Conservation (phyloP, 1,140 invertebrate species). For the Sminthurinus signatus region DNA sequence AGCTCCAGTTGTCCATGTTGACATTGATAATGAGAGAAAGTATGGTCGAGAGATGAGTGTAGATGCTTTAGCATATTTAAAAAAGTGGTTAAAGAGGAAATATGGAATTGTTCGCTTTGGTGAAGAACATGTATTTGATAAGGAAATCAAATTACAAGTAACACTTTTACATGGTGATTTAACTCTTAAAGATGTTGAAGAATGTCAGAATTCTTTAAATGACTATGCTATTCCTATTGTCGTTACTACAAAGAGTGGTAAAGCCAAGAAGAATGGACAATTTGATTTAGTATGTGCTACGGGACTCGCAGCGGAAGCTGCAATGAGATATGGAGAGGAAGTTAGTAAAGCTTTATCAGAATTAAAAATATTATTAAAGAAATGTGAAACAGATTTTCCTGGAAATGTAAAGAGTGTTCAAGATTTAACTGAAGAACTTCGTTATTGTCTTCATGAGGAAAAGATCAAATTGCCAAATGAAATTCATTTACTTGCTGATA, state of each 20-base stretch:
- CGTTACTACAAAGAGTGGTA: constrained; percentile 10
- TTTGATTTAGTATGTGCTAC: constrained; percentile 27
- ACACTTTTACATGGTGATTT: constrained; percentile 29
- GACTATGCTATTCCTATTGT: constrained; percentile 22
- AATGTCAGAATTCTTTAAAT: constrained; percentile 19
- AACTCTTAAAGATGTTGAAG: constrained; percentile 8
- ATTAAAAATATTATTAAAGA: constrained; percentile 1
- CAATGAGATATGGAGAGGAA: constrained; percentile 20
- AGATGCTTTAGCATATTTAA: constrained; percentile 12
- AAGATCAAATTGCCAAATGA: constrained; percentile 17
- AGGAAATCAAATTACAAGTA: constrained; percentile 24
- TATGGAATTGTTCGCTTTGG: constrained; percentile 31
- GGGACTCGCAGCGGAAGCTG: constrained; percentile 23
- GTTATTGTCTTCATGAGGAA: background rate
- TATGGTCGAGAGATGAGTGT: constrained; percentile 24
- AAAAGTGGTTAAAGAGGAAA: constrained; percentile 24
- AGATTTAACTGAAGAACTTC: constrained; percentile 8
- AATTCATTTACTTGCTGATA: constrained; percentile 9
- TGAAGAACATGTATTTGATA: constrained; percentile 18
- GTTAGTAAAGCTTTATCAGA: constrained; percentile 9
- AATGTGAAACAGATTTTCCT: constrained; percentile 1
- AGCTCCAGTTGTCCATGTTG: constrained; percentile 6
- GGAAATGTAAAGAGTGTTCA: background rate
- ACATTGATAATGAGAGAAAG: constrained; percentile 18
- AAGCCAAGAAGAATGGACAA: constrained; percentile 17